Conservation (phyloP, 2,888 invertebrate species). For the Andrena marginata region DNA sequence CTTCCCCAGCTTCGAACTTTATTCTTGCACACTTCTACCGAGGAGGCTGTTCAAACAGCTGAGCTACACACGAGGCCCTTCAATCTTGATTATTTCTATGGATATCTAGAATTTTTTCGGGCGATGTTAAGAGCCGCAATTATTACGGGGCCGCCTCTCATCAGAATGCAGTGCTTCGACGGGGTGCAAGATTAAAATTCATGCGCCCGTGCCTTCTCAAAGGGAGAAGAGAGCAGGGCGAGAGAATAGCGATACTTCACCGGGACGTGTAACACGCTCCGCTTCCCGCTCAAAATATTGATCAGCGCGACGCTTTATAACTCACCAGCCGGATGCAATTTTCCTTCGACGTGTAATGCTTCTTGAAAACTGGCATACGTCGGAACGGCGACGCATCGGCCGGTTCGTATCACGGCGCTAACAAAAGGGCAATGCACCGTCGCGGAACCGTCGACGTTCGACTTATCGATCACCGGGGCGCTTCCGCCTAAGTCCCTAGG, state of each 20-base stretch:
- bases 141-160: too few relatives aligned
- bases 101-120: too few relatives aligned
- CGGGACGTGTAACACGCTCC: slow-evolving; percentile 1
- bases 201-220: background rate
- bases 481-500: slow-evolving; percentile 49
- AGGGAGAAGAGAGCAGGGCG: background rate
- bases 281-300: background rate
- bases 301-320: background rate
- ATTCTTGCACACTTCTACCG: too few relatives aligned
- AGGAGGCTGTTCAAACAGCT: too few relatives aligned
- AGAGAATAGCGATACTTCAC: background rate
- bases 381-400: slow-evolving; percentile 22
- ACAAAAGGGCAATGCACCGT: slow-evolving; percentile 66
- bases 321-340: slow-evolving; percentile 18
- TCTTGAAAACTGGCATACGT: slow-evolving; percentile 10
- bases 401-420: slow-evolving; percentile 37
- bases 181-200: background rate
- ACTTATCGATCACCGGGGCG: slow-evolving; percentile 65
- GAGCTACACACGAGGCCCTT: too few relatives aligned
- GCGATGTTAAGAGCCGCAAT: too few relatives aligned
- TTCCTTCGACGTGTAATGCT: slow-evolving; percentile 7
- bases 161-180: too few relatives aligned
- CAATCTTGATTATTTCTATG: too few relatives aligned
- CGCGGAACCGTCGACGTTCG: slow-evolving; percentile 65
- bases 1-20: too few relatives aligned